Conservation (phyloP, 2,797 vertebrate genomes). For the Euthynnus affinis region DNA sequence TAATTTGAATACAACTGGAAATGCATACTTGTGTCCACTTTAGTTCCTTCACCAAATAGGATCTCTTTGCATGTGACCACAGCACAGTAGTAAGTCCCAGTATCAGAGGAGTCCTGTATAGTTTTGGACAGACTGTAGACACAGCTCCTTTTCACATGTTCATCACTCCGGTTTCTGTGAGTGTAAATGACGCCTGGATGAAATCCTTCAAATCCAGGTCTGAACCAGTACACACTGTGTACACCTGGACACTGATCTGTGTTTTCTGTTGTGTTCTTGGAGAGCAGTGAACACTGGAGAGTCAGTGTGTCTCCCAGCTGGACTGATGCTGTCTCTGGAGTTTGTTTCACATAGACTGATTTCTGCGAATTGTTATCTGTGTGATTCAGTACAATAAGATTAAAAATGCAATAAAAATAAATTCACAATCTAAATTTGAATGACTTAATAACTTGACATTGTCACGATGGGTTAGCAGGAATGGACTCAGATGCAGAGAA, state of each 20-base stretch:
- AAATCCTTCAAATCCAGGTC: neutral
- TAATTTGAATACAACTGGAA: too few species aligned
- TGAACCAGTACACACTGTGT: too few species aligned
- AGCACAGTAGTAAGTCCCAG: conserved; percentile 64
- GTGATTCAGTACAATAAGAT: neutral
- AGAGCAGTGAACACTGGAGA: conserved; percentile 52
- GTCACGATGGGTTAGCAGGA: too few species aligned
- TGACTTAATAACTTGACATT: too few species aligned
- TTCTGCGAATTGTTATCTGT: conserved; percentile 25
- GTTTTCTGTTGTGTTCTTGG: neutral
- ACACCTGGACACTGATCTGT: neutral
- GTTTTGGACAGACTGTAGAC: conserved; percentile 35
- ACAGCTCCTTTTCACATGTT: conserved; percentile 48
- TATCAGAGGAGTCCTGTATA: conserved; percentile 39
- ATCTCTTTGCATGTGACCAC: conserved; percentile 62
- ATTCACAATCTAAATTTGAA: neutral
- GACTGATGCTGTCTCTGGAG: conserved; percentile 3
- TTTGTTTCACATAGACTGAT: neutral
- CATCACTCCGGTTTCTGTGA: neutral
- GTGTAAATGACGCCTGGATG: conserved; percentile 31
- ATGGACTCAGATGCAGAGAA: too few species aligned
- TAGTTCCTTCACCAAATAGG: neutral
- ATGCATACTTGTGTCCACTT: neutral
- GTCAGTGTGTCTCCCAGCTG: neutral
- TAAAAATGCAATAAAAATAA: neutral